A percentile compares a stretch with the other conserved stretches of the same genome.
Evolutionary conservation across 2,888 invertebrate species (phyloP).

Genomic region (Periphyllus acericola): DNA sequence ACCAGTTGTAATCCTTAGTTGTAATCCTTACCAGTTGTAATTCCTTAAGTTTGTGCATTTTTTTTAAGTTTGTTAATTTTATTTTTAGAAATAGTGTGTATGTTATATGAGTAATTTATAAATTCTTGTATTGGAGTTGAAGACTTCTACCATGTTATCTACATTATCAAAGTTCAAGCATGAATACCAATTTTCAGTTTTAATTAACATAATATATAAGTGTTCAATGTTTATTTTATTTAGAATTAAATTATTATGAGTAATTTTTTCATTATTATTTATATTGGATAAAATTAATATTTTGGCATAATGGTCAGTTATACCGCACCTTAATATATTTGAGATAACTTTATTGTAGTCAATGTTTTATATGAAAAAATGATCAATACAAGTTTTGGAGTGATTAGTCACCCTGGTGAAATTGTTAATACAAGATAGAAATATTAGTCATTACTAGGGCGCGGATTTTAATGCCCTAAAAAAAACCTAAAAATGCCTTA

Average conservation of each 20-base stretch:
- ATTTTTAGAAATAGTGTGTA: not conserved
- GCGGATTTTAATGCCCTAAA: too few species aligned
- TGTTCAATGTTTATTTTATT: too few species aligned
- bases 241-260: not conserved
- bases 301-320: not conserved
- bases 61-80: not conserved
- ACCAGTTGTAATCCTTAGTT: constrained; percentile 5
- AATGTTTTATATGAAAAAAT: not conserved
- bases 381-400: not conserved
- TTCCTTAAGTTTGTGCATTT: not conserved
- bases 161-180: not conserved
- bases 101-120: not conserved
- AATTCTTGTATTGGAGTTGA: not conserved
- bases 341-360: not conserved
- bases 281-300: not conserved
- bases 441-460: too few species aligned
- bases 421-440: too few species aligned
- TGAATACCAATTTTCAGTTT: not conserved
- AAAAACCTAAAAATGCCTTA: too few species aligned
- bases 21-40: too few species aligned
- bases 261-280: not conserved
- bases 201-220: not conserved
- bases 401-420: not conserved
- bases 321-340: not conserved
- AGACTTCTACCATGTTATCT: not conserved